These are phyloP conservation scores for Myrmecophaga tridactyla DNA, from an alignment of 2,113 vertebrate genomes.

Conservation along the genomic window DNA sequence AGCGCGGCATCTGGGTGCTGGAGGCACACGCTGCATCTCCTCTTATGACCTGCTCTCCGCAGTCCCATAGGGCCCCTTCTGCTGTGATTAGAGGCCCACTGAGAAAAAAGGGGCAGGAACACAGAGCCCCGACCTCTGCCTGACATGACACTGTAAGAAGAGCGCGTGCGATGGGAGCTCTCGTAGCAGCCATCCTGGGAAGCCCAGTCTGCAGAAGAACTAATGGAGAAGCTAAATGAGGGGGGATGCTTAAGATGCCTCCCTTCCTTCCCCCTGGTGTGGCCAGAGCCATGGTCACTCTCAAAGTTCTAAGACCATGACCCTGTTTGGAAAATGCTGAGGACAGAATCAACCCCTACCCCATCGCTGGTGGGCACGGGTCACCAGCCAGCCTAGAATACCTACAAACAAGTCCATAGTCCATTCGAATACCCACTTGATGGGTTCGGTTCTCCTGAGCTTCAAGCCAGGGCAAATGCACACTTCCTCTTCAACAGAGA, in stretches of 20 bases:
- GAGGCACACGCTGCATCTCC: background rate
- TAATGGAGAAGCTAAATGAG: background rate
- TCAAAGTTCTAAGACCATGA: background rate
- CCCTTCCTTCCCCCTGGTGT: background rate
- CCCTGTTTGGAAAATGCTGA: background rate
- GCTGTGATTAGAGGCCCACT: rapidly evolving
- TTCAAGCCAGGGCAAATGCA: background rate
- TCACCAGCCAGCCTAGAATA: background rate
- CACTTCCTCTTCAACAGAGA: background rate
- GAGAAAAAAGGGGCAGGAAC: background rate
- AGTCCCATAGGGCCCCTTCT: background rate
- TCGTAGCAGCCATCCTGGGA: background rate
- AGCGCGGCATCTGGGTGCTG: too few relatives aligned
- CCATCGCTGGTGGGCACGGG: too few relatives aligned
- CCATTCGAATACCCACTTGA: background rate
- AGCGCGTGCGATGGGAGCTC: background rate
- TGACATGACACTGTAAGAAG: rapidly evolving
- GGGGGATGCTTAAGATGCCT: rapidly evolving
- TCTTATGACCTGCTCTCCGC: background rate
- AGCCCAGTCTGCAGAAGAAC: background rate
- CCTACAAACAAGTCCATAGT: background rate
- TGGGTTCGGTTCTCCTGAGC: rapidly evolving
- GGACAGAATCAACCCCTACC: background rate
- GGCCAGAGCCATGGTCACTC: background rate
- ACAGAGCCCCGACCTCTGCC: rapidly evolving